Base-by-base conservation (phyloP, 2,888 invertebrate genomes). In the Thecocarcelia acutangulata region DNA sequence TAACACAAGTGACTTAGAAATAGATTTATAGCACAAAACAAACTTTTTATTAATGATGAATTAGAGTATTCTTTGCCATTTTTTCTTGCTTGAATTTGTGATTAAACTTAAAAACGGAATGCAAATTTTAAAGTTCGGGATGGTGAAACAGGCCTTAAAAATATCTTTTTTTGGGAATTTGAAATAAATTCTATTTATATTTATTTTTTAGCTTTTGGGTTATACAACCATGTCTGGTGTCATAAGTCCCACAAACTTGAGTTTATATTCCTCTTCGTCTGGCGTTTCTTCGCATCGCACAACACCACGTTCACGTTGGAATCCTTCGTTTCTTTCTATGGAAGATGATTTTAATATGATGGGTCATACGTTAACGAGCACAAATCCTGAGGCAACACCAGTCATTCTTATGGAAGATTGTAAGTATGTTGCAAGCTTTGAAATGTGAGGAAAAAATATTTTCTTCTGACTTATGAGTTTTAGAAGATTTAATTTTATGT, bases 321-420 rank as follows among this genome's bases (percentile, higher is more conserved):
- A 95, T 90, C 93, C 96, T 68, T 95, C 96, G 68, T 97, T 97
- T 92, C 94, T 97, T 85, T 82, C 82, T 40, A 92, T 97, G 87
- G 98, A 98, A 89, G 98, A 98, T 89, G 98, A 98, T 92, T 98
- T 98, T 92, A 97, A 95, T 90, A 96, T 98, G 93, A 97, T 97
- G 92, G 95, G 97, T 66, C 96, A 93, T 87, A 93, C 94, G 42
- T 93, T 93, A 50, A 92, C 93, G 63, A 92, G 91, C 87, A 90
- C 92, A 84, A 92, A 92, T 85, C 92, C 93, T 46, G 93, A 94
- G 85, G 92, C 93, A 83, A 94, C 94, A 87, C 94, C 95, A 83
- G 94, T 94, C 69, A 93, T 94, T 87, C 92, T 96, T 84, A 94
- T 97, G 91, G 96, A 96, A 90, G 96, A 96, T 91, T 95, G 95